Base-by-base conservation (phyloP, 2,888 invertebrate species). In the Orchesella flavescens region DNA sequence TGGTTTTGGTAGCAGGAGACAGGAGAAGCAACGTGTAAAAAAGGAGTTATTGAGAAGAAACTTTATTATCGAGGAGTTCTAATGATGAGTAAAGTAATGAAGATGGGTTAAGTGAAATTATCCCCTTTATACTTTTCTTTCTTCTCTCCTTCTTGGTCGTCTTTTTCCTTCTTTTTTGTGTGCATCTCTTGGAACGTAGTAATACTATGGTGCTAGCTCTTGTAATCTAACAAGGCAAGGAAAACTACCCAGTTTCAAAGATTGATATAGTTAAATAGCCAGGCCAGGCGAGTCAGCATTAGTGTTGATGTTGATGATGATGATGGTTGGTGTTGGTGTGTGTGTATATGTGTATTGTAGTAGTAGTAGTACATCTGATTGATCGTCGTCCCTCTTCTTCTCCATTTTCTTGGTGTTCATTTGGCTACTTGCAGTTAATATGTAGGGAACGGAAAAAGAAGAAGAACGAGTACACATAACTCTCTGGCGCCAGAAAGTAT, bases 401-500 rank as follows among this genome's bases (percentile, higher is more conserved):
- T 44, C n/a, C n/a, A n/a, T 66, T 17, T 19, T 72, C 65, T 73
- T 66, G 46, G 44, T 72, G 65, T 65, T 79, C 55, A 72, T 44
- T 79, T 57, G 65, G 34, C 34, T 34, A 34, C 34, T 34, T 34
- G 34, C 34, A 34, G n/a, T 23, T 71, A 57, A 66, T 59, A 59
- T 34, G 63, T 61, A 75, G 69, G 61, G 46, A 82, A 69, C 57
- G 75, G 21, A 59, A 57, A 72, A 61, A 66, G 68, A 55, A 57
- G 68, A 76, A 81, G 75, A 81, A 75, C 69, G 69, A 82, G 75
- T 75, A 71, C 63, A 82, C 81, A 82, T 82, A 82, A 75, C 81
- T 82, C 75, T 75, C 81, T 82, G 81, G 81, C 81, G 81, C 81
- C 81, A 82, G 19, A 59, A 82, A 75, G 53, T 80, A 74, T 73